A percentile compares a stretch with the other conserved stretches of the same genome.
These are phyloP conservation scores for Tetramorium alpestre DNA, from an alignment of 1,140 invertebrate species.

Conservation along the genomic window DNA sequence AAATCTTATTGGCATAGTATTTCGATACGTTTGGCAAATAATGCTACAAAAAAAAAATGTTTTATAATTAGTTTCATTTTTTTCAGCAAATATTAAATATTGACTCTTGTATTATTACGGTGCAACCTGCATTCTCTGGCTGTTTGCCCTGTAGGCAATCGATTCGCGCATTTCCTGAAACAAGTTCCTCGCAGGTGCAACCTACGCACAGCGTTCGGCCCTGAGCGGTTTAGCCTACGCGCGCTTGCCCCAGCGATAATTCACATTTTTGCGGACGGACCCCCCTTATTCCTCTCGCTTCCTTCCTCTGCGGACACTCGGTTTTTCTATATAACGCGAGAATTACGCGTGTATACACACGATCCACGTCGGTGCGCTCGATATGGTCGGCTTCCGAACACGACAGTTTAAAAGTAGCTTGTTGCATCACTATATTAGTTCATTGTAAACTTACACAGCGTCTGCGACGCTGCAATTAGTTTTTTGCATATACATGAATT, in stretches of 20 bases:
- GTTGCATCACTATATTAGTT: slow-evolving; percentile 48
- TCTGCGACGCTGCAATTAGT: not conserved
- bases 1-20: not conserved
- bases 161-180: slow-evolving; percentile 76
- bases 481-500: not conserved
- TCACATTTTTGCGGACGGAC: slow-evolving; percentile 62
- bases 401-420: slow-evolving; percentile 53
- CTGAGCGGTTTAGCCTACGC: slow-evolving; percentile 73
- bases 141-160: slow-evolving; percentile 9
- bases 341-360: slow-evolving; percentile 65
- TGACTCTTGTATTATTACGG: not conserved
- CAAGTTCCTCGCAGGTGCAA: slow-evolving; percentile 65
- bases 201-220: slow-evolving; percentile 71
- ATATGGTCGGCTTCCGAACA: slow-evolving; percentile 59
- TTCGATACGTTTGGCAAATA: not conserved
- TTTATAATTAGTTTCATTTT: not conserved
- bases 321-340: slow-evolving; percentile 61
- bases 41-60: not conserved
- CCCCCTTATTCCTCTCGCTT: slow-evolving; percentile 14
- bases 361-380: slow-evolving; percentile 60
- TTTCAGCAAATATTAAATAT: not conserved
- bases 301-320: slow-evolving; percentile 48
- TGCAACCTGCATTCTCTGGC: not conserved
- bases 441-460: slow-evolving; percentile 16
- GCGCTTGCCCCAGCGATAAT: slow-evolving; percentile 61